phyloP scores from a whole-genome alignment of 2,113 vertebrate genomes.

The Lophius piscatorius region DNA sequence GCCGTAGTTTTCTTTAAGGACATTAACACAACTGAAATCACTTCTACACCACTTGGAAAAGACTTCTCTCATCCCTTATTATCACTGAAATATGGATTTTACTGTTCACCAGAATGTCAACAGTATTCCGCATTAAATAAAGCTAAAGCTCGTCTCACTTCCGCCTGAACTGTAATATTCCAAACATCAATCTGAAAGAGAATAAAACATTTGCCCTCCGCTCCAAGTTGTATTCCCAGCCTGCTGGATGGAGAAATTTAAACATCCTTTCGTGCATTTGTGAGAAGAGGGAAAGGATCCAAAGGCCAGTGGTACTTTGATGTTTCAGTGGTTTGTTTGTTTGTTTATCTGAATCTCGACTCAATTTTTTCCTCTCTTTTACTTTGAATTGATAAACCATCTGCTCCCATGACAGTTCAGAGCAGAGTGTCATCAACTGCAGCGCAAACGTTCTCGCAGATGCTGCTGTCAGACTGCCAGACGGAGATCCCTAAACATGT shows the following conservation, averaged over 20 bases:
- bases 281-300: slow-evolving; percentile 40
- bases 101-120: too few species aligned
- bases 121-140: too few species aligned
- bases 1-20: too few species aligned
- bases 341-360: too few species aligned
- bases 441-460: slow-evolving; percentile 37
- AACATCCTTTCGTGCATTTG: slow-evolving; percentile 47
- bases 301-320: slow-evolving; percentile 43
- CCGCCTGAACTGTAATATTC: too few species aligned
- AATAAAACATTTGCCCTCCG: slow-evolving; percentile 57
- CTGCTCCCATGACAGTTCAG: slow-evolving; percentile 61
- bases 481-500: slow-evolving; percentile 21
- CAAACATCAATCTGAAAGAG: slow-evolving; percentile 49
- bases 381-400: slow-evolving; percentile 63
- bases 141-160: too few species aligned
- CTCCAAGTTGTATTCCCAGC: slow-evolving; percentile 30
- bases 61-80: too few species aligned
- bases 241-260: slow-evolving; percentile 24
- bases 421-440: slow-evolving; percentile 47
- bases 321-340: slow-evolving; percentile 25
- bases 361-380: slow-evolving; percentile 28
- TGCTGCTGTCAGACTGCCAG: slow-evolving; percentile 65
- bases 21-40: too few species aligned
- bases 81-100: too few species aligned
- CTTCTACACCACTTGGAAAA: too few species aligned